A percentile compares a stretch with the other conserved stretches of the same genome.
Evolutionary conservation across 1,140 invertebrate genomes (phyloP).

Genomic region (Drosophila ficusphila): DNA sequence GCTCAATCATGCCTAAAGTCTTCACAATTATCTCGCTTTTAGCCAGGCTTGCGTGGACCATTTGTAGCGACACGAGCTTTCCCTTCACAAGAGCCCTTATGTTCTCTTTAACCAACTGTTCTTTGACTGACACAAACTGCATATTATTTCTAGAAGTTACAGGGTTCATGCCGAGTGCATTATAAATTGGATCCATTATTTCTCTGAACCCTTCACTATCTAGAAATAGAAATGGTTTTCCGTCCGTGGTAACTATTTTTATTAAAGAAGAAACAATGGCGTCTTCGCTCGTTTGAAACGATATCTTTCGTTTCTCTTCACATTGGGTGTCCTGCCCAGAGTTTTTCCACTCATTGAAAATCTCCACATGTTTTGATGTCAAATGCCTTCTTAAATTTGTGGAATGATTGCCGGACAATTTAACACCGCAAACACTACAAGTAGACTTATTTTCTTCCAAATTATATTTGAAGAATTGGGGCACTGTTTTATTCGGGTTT

Average conservation of each 20-base stretch:
- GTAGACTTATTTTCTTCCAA: constrained; percentile 10
- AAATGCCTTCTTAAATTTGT: constrained; percentile 25
- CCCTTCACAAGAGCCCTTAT: constrained; percentile 14
- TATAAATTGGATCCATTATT: constrained; percentile 10
- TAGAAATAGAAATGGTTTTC: constrained; percentile 32
- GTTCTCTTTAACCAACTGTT: constrained; percentile 12
- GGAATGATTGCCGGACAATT: constrained; percentile 13
- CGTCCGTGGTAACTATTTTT: constrained; percentile 27
- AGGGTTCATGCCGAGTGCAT: constrained; percentile 16
- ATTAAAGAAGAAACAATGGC: constrained; percentile 23
- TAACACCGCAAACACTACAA: constrained; percentile 20
- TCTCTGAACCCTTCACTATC: constrained; percentile 26
- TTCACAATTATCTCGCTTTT: constrained; percentile 25
- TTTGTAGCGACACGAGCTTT: constrained; percentile 26
- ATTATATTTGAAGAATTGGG: constrained; percentile 18
- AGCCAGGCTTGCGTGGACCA: neutral
- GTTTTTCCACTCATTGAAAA: constrained; percentile 14
- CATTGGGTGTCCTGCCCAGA: neutral
- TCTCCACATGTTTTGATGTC: constrained; percentile 18
- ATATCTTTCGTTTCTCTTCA: constrained; percentile 14
- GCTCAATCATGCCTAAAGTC: constrained; percentile 24
- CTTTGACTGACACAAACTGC: constrained; percentile 18
- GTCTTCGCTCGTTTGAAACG: constrained; percentile 25
- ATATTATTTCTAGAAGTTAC: constrained; percentile 24
- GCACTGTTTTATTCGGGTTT: constrained; percentile 16